Evolutionary conservation across 1,140 invertebrate genomes (phyloP).

Genomic region (Helicoverpa armigera): DNA sequence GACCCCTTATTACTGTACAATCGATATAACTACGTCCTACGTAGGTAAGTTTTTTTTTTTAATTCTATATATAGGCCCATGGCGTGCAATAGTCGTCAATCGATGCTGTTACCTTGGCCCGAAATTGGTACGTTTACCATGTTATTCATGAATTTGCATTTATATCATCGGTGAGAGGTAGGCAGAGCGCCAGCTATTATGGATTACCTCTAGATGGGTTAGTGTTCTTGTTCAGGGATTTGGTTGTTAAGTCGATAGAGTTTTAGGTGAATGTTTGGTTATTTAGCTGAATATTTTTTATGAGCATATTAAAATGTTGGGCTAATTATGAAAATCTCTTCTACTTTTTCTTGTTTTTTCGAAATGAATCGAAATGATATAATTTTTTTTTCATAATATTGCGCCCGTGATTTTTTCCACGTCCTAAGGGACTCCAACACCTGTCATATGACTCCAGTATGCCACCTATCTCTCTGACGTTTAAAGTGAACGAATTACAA

Average conservation of each 20-base stretch:
- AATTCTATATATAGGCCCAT: constrained; percentile 70
- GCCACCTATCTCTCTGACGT: no score
- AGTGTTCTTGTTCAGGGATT: not conserved
- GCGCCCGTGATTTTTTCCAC: no score
- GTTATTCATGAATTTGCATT: constrained; percentile 57
- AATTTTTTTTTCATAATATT: no score
- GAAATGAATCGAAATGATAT: no score
- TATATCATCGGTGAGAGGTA: constrained; percentile 32
- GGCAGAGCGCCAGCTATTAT: constrained; percentile 33
- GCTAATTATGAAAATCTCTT: no score
- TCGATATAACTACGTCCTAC: constrained; percentile 39
- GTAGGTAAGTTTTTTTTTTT: constrained; percentile 30
- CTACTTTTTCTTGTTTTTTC: no score
- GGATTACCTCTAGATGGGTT: not conserved
- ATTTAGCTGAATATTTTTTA: no score
- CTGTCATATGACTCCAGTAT: no score
- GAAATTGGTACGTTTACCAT: constrained; percentile 57
- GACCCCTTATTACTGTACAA: constrained; percentile 18
- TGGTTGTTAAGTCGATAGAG: not conserved
- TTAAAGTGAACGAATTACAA: no score
- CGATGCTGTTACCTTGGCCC: constrained; percentile 76
- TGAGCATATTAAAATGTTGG: no score
- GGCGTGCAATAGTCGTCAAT: constrained; percentile 67
- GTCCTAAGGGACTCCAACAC: no score
- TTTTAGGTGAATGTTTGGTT: no score